Base-by-base conservation (phyloP, 2,888 invertebrate species). In the Meiosimyza decipiens region DNA sequence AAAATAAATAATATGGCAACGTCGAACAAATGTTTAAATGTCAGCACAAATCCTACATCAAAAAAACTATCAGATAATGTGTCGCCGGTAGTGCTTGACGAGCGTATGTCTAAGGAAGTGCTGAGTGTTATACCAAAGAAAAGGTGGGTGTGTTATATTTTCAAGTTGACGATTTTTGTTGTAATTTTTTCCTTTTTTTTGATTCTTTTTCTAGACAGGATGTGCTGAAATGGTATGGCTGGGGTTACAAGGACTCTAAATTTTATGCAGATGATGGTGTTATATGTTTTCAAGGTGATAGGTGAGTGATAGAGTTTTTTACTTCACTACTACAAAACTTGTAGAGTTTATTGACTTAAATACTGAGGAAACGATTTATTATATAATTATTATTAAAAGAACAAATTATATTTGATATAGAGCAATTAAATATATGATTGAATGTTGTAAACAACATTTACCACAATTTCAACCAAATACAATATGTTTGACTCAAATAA, bases 211-310 rank as follows among this genome's bases (percentile, higher is more conserved):
- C 72, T 89, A 98, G 98, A 82, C 96, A 97, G 88, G 94, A 97
- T 70, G 87, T 95, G 51, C 88, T 99, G 67, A 98, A 97, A 89
- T 99, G 99, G 99, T 97, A 98, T 88, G 99, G 99, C 28, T 99
- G 99, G 99, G 99, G 99, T n/a, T 99, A 98, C 89, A 94, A 93
- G 77, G 98, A 99, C 87, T 96, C 98, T 0, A 91, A 91, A 87
- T 99, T 99, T 87, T 87, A 90, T 68, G 84, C 94, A 7, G 90
- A 91, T 79, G 88, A 92, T 72, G 89, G 90, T 75, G 88, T 89
- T 6, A 87, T 91, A 64, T 90, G 90, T 76, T 98, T 99, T 85
- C 81, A 93, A 92, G 98, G 98, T 63, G 90, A 93, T 83, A 93
- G 95, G 95, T 96, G 85, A 87, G 88, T 82, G 68, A 9, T 57